phyloP scores from a whole-genome alignment of 1,140 invertebrate genomes.

The Eumaeus atala region DNA sequence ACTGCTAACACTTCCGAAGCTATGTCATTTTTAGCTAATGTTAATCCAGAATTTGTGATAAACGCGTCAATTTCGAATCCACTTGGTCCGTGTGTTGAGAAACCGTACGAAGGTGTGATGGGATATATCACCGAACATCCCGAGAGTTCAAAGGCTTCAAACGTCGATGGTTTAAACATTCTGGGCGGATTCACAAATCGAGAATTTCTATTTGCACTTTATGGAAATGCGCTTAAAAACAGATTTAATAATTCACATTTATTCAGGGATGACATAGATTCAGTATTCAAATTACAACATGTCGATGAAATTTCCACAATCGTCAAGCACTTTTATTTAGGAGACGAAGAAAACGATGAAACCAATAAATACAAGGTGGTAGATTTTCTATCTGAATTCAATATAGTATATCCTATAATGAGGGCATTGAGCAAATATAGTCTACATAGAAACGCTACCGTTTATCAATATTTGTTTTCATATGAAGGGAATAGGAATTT shows the following conservation, averaged over 20 bases:
- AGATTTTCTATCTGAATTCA: neutral
- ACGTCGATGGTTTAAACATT: neutral
- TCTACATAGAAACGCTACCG: neutral
- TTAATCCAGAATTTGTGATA: slow-evolving; percentile 20
- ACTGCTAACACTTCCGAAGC: slow-evolving; percentile 19
- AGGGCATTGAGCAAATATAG: slow-evolving; percentile 1
- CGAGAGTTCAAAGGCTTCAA: neutral
- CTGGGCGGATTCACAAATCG: neutral
- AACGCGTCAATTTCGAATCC: neutral
- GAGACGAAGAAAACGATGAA: neutral
- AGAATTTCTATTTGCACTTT: slow-evolving; percentile 5
- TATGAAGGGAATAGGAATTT: slow-evolving; percentile 31
- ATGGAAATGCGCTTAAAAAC: neutral
- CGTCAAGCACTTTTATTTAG: slow-evolving; percentile 3
- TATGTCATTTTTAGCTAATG: slow-evolving; percentile 18
- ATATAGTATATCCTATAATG: neutral
- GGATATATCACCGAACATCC: slow-evolving; percentile 6
- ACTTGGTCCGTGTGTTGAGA: neutral
- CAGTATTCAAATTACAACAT: neutral
- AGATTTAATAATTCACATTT: slow-evolving; percentile 7
- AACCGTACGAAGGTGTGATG: neutral
- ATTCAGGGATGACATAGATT: neutral
- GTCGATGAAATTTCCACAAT: neutral
- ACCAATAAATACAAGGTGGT: neutral
- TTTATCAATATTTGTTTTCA: slow-evolving; percentile 33